Evolutionary conservation across 2,113 vertebrate genomes (phyloP).

Genomic region (Herpetotheres cachinnans): DNA sequence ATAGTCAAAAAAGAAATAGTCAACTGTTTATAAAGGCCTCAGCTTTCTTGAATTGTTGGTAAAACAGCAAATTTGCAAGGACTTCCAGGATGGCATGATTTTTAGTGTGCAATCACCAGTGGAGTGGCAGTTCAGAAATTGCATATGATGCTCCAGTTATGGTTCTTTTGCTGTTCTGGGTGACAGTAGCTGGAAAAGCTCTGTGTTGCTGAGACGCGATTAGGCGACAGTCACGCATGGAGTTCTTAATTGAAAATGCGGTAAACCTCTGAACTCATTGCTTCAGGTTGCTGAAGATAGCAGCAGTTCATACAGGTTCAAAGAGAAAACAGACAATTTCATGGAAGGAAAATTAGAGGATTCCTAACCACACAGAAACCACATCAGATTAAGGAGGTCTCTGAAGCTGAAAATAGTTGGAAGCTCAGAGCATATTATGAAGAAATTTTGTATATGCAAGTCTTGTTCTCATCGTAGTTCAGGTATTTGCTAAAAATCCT

Average conservation of each 20-base stretch:
- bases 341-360: not conserved
- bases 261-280: not conserved
- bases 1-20: not conserved
- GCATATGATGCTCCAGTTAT: not conserved
- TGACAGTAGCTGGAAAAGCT: not conserved
- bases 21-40: not conserved
- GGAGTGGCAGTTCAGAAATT: not conserved
- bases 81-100: not conserved
- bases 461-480: not conserved
- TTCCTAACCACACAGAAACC: not conserved
- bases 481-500: not conserved
- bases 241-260: not conserved
- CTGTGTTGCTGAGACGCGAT: not conserved
- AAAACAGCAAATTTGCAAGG: not conserved
- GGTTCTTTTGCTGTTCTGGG: not conserved
- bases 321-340: not conserved
- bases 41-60: not conserved
- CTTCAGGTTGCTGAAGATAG: not conserved
- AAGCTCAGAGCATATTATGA: not conserved
- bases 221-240: not conserved
- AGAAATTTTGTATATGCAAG: not conserved
- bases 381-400: not conserved
- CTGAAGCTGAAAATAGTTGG: not conserved
- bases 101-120: not conserved
- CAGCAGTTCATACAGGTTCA: not conserved